Conservation (phyloP, 2,113 vertebrate genomes). For the Excalfactoria chinensis region DNA sequence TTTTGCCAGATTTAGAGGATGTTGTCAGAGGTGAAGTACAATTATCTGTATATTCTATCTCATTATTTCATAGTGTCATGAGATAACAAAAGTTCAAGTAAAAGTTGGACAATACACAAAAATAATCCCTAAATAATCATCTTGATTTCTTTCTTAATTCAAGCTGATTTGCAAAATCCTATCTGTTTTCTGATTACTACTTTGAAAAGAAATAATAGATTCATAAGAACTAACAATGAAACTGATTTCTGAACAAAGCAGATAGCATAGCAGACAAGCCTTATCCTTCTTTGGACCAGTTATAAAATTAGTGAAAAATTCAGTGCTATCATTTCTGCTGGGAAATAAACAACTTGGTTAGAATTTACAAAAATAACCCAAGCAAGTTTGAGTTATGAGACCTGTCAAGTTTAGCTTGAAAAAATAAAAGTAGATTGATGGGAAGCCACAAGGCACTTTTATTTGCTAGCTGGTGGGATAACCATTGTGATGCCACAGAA, state of each 20-base stretch:
- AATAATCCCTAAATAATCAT: background rate
- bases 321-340: background rate
- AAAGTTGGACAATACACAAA: background rate
- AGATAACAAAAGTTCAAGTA: background rate
- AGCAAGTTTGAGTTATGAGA: background rate
- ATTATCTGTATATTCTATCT: background rate
- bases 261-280: background rate
- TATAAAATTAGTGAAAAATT: background rate
- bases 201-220: conserved; percentile 1
- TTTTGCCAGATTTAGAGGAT: background rate
- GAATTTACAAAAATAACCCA: background rate
- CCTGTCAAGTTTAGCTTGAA: background rate
- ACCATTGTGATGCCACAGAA: background rate
- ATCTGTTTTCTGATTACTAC: background rate
- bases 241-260: background rate
- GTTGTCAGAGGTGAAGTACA: background rate
- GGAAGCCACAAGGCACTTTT: background rate
- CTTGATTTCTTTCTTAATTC: background rate
- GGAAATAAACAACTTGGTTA: background rate
- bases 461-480: background rate
- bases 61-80: background rate
- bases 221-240: background rate
- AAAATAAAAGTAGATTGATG: conserved; percentile 27
- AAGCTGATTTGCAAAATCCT: background rate
- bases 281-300: background rate